Conservation (phyloP, 2,113 vertebrate species). For the Lepisosteus osseus region DNA sequence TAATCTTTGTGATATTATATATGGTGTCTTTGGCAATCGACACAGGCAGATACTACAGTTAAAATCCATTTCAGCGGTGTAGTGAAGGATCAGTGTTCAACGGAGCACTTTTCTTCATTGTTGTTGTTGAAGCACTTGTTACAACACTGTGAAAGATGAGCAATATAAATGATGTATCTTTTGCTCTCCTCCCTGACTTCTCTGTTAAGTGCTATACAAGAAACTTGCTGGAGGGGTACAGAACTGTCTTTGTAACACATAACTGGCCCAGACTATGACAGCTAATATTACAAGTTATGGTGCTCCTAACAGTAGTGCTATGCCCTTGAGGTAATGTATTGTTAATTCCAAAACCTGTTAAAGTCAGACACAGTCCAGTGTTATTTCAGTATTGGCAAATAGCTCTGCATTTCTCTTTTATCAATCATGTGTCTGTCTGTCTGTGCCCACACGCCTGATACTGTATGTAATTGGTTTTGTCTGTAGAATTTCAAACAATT, state of each 20-base stretch:
- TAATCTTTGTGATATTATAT: neutral
- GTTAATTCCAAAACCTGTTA: slow-evolving; percentile 40
- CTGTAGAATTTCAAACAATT: neutral
- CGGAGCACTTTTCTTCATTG: slow-evolving; percentile 16
- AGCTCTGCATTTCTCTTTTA: neutral
- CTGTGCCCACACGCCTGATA: neutral
- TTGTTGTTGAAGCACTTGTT: slow-evolving; percentile 23
- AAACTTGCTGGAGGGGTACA: slow-evolving; percentile 22
- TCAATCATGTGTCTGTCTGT: slow-evolving; percentile 6
- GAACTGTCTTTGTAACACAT: slow-evolving; percentile 21
- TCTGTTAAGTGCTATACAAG: slow-evolving; percentile 27
- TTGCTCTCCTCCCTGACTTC: slow-evolving; percentile 17
- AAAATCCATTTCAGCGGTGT: neutral
- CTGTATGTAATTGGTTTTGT: neutral
- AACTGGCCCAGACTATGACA: slow-evolving; percentile 30
- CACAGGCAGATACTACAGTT: neutral
- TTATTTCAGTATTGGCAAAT: slow-evolving; percentile 22
- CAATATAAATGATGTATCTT: slow-evolving; percentile 29
- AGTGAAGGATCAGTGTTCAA: slow-evolving; percentile 8
- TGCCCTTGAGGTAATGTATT: slow-evolving; percentile 37
- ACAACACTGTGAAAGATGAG: slow-evolving; percentile 20
- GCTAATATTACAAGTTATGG: slow-evolving; percentile 37
- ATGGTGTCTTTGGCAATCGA: neutral
- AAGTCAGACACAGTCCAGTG: slow-evolving; percentile 26
- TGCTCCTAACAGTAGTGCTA: slow-evolving; percentile 24